Evolutionary conservation across 2,888 invertebrate genomes (phyloP).

Genomic region (Spodoptera picta): DNA sequence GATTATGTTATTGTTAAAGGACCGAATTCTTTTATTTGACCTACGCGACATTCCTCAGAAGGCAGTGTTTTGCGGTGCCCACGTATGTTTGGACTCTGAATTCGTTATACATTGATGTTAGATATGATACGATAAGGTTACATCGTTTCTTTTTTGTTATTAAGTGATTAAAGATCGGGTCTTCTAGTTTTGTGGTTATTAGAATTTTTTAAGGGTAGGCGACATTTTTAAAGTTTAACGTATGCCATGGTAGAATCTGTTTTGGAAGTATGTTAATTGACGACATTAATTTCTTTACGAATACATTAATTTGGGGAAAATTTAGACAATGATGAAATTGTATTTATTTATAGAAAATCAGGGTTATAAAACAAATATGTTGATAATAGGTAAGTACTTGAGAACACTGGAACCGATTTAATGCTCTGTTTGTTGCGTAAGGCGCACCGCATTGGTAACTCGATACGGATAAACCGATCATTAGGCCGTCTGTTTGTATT

Average conservation of each 20-base stretch:
- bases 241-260: constrained; percentile 33
- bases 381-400: background rate
- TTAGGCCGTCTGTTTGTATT: constrained; percentile 80
- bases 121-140: constrained; percentile 58
- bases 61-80: constrained; percentile 76
- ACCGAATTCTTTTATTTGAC: constrained; percentile 85
- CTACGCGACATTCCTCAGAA: constrained; percentile 77
- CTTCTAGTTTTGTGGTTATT: constrained; percentile 42
- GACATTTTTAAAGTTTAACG: constrained; percentile 32
- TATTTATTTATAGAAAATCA: no score
- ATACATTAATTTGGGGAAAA: background rate
- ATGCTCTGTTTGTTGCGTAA: constrained; percentile 62
- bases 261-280: constrained; percentile 37
- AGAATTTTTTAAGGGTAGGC: constrained; percentile 31
- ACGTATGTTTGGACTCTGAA: constrained; percentile 68
- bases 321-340: no score
- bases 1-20: constrained; percentile 85
- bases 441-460: constrained; percentile 66
- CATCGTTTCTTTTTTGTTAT: constrained; percentile 52
- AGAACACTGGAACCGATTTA: constrained; percentile 49
- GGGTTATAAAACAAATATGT: no score
- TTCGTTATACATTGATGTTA: constrained; percentile 64
- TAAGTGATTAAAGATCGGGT: constrained; percentile 40
- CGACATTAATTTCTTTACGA: constrained; percentile 6
- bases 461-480: constrained; percentile 70